A percentile compares a stretch with the other conserved stretches of the same genome.
phyloP scores from a whole-genome alignment of 2,797 vertebrate genomes.

The Psittacula derbiana region DNA sequence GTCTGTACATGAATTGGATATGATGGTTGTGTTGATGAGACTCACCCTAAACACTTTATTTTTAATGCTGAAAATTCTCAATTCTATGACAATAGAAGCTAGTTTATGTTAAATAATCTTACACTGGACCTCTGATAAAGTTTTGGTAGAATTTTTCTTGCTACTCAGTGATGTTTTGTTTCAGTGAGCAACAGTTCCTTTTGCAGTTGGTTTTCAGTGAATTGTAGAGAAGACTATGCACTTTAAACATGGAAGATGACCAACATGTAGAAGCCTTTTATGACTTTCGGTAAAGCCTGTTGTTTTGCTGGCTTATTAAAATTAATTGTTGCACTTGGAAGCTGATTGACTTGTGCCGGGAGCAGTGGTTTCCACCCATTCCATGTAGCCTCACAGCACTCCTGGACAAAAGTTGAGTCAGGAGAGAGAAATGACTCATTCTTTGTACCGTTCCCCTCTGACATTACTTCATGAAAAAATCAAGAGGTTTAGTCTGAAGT shows the following conservation, averaged over 20 bases:
- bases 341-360: background rate
- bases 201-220: background rate
- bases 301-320: background rate
- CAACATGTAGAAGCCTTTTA: background rate
- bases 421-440: conserved; percentile 32
- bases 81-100: background rate
- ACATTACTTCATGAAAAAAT: background rate
- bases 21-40: background rate
- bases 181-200: background rate
- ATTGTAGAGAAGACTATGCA: background rate
- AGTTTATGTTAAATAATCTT: background rate
- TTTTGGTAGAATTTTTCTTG: background rate
- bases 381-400: background rate
- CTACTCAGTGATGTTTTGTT: background rate
- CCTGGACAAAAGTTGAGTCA: background rate
- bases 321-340: background rate
- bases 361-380: background rate
- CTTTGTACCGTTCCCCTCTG: background rate
- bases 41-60: background rate
- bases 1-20: background rate
- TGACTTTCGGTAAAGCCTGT: background rate
- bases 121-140: background rate
- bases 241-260: background rate
- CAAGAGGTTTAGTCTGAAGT: background rate
- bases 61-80: background rate